Conservation (phyloP, 2,797 vertebrate genomes). For the Decapterus maruadsi region DNA sequence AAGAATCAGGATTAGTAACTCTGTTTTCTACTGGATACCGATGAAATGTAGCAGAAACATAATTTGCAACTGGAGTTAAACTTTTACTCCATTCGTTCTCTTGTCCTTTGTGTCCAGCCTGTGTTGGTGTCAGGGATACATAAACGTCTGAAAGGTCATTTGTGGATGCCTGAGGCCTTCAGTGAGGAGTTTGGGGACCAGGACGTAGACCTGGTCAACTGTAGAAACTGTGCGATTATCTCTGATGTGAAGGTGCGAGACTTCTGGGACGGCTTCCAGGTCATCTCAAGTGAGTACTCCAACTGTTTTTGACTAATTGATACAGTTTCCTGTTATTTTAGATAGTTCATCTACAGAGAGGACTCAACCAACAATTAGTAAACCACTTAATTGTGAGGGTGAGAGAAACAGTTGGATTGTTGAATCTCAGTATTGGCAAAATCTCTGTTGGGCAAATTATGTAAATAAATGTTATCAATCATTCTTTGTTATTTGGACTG, state of each 20-base stretch:
- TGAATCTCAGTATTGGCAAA: not conserved
- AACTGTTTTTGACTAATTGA: not conserved
- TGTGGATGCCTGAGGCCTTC: slow-evolving; percentile 98
- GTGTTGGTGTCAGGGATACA: slow-evolving; percentile 98
- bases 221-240: slow-evolving; percentile 98
- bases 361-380: not conserved
- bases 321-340: not conserved
- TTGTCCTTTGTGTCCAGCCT: slow-evolving; percentile 84
- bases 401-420: not conserved
- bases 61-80: not conserved
- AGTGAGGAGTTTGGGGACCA: slow-evolving; percentile 98
- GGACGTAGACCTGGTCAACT: slow-evolving; percentile 99
- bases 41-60: not conserved
- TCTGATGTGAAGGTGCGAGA: slow-evolving; percentile 99
- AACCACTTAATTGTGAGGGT: not conserved
- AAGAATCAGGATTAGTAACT: slow-evolving; percentile 42
- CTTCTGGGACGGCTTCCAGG: slow-evolving; percentile 99
- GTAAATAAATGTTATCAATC: not conserved
- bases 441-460: not conserved
- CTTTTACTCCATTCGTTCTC: not conserved
- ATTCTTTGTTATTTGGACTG: not conserved
- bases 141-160: slow-evolving; percentile 91
- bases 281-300: slow-evolving; percentile 93
- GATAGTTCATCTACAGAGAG: not conserved
- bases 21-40: not conserved